Evolutionary conservation across 92 coral and sea anemone species (phyloP), one percentile per base, ranked within the genome.

Genomic region (Isaurus tuberculatus): DNA sequence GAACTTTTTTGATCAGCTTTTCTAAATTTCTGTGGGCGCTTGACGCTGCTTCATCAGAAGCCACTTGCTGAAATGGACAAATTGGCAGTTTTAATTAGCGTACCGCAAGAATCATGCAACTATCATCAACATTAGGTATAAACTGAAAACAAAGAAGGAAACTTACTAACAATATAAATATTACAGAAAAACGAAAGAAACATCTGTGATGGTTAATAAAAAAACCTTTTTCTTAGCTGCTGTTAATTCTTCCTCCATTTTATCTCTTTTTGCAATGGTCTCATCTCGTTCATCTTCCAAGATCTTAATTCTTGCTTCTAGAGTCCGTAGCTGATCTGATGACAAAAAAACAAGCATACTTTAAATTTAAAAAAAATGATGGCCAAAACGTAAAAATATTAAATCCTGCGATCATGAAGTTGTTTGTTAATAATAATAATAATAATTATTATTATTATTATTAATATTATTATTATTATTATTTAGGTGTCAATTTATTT

Each of bases 1-100:
- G 82, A n/a, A 77, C 70, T 77, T 77, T 77, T 34, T 77, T 77
- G 55, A 77, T 61, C 69, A 77, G 68, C 37, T 77, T 77, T 32
- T 77, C 70, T 8, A 77, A 70, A 34, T 77, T 77, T 36, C 82
- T 77, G 70, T 58, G 82, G 7, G 82, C 69, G 58, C 43, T 77
- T 25, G 82, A 57, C 23, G 82, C 82, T 58, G 82, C 82, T 58
- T 77, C 82, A 22, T 77, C 82, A 4, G 82, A 58, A 13, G 55
- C 53, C 5, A 9, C 9, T 77, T 77, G 82, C 82, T 77, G 25
- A 26, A 75, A 20, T 29, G 3, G 29, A 34, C 64, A 57, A 51
- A 57, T 32, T 55, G 29, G 17, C 37, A 32, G 11, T 53, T 53
- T 31, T 3, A 1, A 53, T 31, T 15, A 31, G 5, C 20, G 5